A percentile compares a stretch with the other conserved stretches of the same genome.
Evolutionary conservation across 1,140 invertebrate species (phyloP).

Genomic region (Lepidurus arcticus): DNA sequence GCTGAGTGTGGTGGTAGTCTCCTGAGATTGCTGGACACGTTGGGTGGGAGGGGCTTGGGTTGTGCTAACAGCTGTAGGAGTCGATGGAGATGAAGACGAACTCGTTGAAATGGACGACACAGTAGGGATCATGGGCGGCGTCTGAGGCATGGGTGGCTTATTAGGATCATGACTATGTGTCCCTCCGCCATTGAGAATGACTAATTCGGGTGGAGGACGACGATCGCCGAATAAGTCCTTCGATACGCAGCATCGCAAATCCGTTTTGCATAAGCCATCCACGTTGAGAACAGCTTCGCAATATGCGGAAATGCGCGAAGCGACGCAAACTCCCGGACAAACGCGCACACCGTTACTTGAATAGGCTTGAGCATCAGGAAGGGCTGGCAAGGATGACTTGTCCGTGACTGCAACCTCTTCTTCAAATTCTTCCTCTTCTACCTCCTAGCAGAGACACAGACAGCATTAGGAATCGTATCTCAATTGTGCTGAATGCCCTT

Average conservation of each 20-base stretch:
- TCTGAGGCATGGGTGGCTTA: conserved; percentile 30
- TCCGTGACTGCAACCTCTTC: not conserved
- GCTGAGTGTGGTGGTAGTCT: conserved; percentile 34
- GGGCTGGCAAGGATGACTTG: not conserved
- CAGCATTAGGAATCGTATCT: not conserved
- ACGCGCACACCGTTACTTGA: conserved; percentile 46
- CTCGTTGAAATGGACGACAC: conserved; percentile 37
- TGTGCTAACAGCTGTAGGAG: conserved; percentile 9
- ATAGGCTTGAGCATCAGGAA: conserved; percentile 25
- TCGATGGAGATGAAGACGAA: not conserved
- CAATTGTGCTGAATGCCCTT: not conserved
- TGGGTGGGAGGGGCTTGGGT: conserved; percentile 9
- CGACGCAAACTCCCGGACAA: conserved; percentile 76
- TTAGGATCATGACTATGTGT: conserved; percentile 42
- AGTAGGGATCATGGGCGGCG: not conserved
- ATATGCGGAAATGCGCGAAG: conserved; percentile 69
- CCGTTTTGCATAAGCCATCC: conserved; percentile 60
- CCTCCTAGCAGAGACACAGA: not conserved
- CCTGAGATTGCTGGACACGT: conserved; percentile 40
- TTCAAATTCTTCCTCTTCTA: not conserved
- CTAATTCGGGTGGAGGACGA: conserved; percentile 59
- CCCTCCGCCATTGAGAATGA: conserved; percentile 52
- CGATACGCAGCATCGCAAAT: conserved; percentile 51
- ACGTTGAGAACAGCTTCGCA: conserved; percentile 73
- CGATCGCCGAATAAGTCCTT: conserved; percentile 58